Base-by-base conservation (phyloP, 2,888 invertebrate species). In the Pimpla rufipes region DNA sequence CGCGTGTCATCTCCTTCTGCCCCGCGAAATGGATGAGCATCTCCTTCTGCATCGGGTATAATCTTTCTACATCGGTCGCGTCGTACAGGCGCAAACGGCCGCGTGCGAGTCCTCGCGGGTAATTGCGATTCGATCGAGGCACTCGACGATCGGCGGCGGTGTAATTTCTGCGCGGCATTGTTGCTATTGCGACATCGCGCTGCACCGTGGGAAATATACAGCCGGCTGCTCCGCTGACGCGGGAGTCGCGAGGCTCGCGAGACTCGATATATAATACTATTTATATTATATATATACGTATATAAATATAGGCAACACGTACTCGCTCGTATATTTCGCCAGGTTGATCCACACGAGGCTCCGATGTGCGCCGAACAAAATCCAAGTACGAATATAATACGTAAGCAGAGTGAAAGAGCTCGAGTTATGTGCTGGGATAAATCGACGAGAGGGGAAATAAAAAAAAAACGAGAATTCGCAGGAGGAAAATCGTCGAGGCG, bases 161-260 rank as follows among this genome's bases (percentile, higher is more conserved):
- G 87, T 87, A 89, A 89, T 90, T 89, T 89, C 88, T 88, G 87
- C 87, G 86, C 87, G 86, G 89, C 89, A 89, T 90, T 90, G 88
- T 90, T 89, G 89, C 87, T 87, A 89, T 90, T 88, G 89, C 90
- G 87, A 89, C 87, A 88, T 87, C 87, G 87, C 59, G 11, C 74
- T 80, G 45, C 64, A 88, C 87, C 89, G 89, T 88, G 90, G 89
- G 90, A 90, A 89, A 87, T 81, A 75, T 83, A 64, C 67, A 52
- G 76, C 66, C 73, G 42, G 62, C 77, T 62, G 62, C 50, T 59
- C 79, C 55, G 76, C 68, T 77, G 79, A 79, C 78, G 81, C 57
- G 75, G 76, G 76, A 16, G 16, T n/a, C n/a, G n/a, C n/a, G n/a
- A n/a, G n/a, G n/a, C n/a, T n/a, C n/a, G n/a, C n/a, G n/a, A n/a